Evolutionary conservation across 2,113 vertebrate species (phyloP).

Genomic region (Cygnus atratus): DNA sequence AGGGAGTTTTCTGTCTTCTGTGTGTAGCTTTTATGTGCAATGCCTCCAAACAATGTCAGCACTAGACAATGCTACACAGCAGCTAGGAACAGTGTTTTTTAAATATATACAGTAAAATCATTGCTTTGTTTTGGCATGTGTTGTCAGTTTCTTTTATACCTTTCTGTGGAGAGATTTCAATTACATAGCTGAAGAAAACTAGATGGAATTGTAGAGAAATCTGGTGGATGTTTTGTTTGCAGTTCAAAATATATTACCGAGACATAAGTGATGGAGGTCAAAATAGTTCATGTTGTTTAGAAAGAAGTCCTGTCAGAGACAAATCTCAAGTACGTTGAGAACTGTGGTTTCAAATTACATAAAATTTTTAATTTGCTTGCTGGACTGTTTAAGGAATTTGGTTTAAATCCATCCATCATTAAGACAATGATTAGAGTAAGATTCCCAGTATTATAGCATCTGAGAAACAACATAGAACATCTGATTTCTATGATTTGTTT

Average conservation of each 20-base stretch:
- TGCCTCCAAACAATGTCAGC: neutral
- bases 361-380: neutral
- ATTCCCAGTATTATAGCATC: neutral
- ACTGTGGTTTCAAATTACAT: rapidly evolving
- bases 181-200: neutral
- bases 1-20: rapidly evolving
- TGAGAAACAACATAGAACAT: neutral
- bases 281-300: neutral
- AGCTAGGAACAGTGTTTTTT: neutral
- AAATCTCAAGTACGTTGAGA: neutral
- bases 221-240: neutral
- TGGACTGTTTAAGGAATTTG: neutral
- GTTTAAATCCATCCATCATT: neutral
- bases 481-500: neutral
- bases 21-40: neutral
- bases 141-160: neutral
- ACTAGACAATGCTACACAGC: neutral
- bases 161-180: neutral
- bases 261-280: neutral
- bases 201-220: neutral
- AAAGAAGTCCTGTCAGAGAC: neutral
- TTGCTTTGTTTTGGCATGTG: neutral
- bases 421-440: neutral
- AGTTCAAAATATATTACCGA: neutral
- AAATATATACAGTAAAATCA: neutral